Evolutionary conservation across 2,888 invertebrate genomes (phyloP), one percentile per base, ranked within the genome.

Genomic region (Tetranychus piercei): DNA sequence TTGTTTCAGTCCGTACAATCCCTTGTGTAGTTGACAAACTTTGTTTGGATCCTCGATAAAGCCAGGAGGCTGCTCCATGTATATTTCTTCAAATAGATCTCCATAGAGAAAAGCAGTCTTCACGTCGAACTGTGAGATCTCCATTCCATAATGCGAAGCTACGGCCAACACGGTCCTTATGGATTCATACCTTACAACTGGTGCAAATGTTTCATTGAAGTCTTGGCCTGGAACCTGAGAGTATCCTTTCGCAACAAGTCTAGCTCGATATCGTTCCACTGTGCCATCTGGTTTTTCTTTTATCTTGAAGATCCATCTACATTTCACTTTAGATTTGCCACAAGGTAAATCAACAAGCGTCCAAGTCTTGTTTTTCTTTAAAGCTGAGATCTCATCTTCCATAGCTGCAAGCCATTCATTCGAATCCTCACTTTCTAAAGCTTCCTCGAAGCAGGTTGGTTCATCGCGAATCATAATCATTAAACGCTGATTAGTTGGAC

Each of bases 351-450:
- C 43, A 7, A 76, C 77, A 18, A 79, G 71, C 20, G 74, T 75
- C 78, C 78, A 79, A 1, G 78, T 78, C 23, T 77, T 69, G 34
- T 77, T 79, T 74, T 77, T 64, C 9, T 71, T 55, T 15, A 79
- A 75, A 43, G 77, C 72, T 18, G 7, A 20, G 43, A 74, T 69
- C 72, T 78, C 76, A 18, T 75, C 74, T 23, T 74, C 44, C 64
- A 75, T 75, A 7, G 77, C 78, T 34, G 75, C 71, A 22, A 73
- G 70, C 78, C 78, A 78, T 55, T 77, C n/a, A 22, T 73, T 44
- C 43, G 76, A 70, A 65, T 78, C 74, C 11, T 34, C 43, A 22
- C 74, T 3, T 34, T 15, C 43, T 44, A 78, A 69, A 2, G 76
- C 78, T 76, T 76, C 76, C 67, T 73, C 69, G 70, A 67, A 71